Conservation (phyloP, 1,140 invertebrate genomes). For the Solen grandis region DNA sequence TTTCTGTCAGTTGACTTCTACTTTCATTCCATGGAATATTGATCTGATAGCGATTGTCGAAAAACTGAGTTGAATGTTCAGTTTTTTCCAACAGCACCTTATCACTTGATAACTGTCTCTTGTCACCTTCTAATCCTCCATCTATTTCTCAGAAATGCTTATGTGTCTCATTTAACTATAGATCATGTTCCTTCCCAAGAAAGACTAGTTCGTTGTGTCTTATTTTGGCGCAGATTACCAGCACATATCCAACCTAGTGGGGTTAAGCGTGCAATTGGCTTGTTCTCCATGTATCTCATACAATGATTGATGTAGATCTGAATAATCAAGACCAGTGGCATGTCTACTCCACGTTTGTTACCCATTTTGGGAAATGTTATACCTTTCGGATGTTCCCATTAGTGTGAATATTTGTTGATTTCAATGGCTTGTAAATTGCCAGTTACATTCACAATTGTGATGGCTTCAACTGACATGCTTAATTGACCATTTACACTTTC, state of each 20-base stretch:
- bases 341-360: not conserved
- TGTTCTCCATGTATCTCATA: constrained; percentile 11
- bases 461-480: not conserved
- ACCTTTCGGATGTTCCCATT: constrained; percentile 8
- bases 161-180: too few relatives aligned
- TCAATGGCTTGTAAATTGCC: constrained; percentile 8
- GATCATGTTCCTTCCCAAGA: too few relatives aligned
- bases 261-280: constrained; percentile 15
- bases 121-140: too few relatives aligned
- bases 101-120: too few relatives aligned
- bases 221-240: too few relatives aligned
- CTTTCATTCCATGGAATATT: constrained; percentile 47
- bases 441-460: constrained; percentile 4
- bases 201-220: too few relatives aligned
- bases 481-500: not conserved
- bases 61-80: not conserved
- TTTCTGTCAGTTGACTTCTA: not conserved
- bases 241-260: constrained; percentile 21
- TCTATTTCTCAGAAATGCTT: too few relatives aligned
- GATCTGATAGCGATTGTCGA: constrained; percentile 14
- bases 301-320: constrained; percentile 4
- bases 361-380: constrained; percentile 8
- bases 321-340: constrained; percentile 1
- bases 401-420: not conserved
- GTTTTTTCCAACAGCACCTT: not conserved